Conservation (phyloP, 2,113 vertebrate species). For the Nyctibius bracteatus region DNA sequence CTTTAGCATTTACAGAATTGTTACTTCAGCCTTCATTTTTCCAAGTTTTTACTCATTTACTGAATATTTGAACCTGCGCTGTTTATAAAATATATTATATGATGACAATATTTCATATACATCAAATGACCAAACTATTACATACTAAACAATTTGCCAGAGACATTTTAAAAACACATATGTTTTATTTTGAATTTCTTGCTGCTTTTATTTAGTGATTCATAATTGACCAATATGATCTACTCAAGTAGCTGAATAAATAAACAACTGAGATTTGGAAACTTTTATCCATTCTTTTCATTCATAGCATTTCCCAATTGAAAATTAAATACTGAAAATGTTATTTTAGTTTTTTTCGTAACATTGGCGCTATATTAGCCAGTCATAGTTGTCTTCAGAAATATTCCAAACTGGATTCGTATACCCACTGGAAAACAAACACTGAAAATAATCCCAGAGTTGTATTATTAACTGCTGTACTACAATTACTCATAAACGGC, state of each 20-base stretch:
- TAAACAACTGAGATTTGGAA: background rate
- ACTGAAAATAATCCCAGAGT: background rate
- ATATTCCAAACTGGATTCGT: background rate
- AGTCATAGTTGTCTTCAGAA: background rate
- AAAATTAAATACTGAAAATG: background rate
- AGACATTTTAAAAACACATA: background rate
- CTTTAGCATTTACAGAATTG: background rate
- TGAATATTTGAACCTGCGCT: background rate
- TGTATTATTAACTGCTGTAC: background rate
- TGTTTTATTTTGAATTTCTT: background rate
- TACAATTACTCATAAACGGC: background rate
- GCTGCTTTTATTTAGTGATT: background rate
- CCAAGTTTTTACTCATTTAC: background rate
- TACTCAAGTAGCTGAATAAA: background rate
- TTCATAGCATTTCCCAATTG: background rate
- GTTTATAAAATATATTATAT: background rate
- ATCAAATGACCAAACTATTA: background rate
- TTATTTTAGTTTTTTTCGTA: background rate
- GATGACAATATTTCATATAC: background rate
- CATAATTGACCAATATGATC: background rate
- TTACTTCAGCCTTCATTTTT: background rate
- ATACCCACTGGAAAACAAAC: background rate
- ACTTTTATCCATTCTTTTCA: background rate
- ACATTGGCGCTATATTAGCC: background rate
- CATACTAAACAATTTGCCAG: background rate